Conservation (phyloP, 2,888 invertebrate species). For the Opisthograptis luteolata region DNA sequence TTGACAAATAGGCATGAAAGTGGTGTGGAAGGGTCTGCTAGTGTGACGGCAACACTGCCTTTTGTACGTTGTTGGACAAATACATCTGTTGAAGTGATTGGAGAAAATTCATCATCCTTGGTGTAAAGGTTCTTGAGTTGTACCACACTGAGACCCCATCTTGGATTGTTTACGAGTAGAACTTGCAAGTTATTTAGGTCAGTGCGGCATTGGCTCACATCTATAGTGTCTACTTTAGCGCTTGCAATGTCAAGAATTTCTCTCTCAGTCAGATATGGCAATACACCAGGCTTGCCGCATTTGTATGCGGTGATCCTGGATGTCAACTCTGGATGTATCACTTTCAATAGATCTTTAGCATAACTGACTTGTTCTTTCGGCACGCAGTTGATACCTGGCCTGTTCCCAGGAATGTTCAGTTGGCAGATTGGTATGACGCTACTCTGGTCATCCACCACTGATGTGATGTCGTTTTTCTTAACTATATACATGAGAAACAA, state of each 20-base stretch:
- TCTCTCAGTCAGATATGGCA: slow-evolving; percentile 85
- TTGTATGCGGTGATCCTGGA: slow-evolving; percentile 82
- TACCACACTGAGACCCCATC: slow-evolving; percentile 88
- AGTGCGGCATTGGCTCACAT: slow-evolving; percentile 75
- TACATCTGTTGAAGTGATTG: slow-evolving; percentile 70
- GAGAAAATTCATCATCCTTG: slow-evolving; percentile 62
- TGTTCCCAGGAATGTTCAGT: slow-evolving; percentile 75
- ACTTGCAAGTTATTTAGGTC: slow-evolving; percentile 88
- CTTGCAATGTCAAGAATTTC: slow-evolving; percentile 85
- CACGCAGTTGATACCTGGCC: slow-evolving; percentile 87
- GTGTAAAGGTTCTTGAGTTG: slow-evolving; percentile 66
- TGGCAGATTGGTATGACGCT: slow-evolving; percentile 85
- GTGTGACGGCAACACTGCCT: slow-evolving; percentile 82
- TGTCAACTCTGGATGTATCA: slow-evolving; percentile 86
- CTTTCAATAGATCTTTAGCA: slow-evolving; percentile 86
- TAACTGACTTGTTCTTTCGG: slow-evolving; percentile 84
- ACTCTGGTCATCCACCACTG: slow-evolving; percentile 80
- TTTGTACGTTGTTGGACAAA: slow-evolving; percentile 79
- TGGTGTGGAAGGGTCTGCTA: slow-evolving; percentile 85
- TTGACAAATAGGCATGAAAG: slow-evolving; percentile 85
- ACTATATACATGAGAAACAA: slow-evolving; percentile 88
- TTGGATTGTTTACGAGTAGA: slow-evolving; percentile 87
- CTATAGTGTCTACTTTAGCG: slow-evolving; percentile 54
- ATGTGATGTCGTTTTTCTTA: slow-evolving; percentile 84
- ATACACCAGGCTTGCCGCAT: slow-evolving; percentile 79